Conservation (phyloP, 2,888 invertebrate genomes). For the Crepidodera aurea region DNA sequence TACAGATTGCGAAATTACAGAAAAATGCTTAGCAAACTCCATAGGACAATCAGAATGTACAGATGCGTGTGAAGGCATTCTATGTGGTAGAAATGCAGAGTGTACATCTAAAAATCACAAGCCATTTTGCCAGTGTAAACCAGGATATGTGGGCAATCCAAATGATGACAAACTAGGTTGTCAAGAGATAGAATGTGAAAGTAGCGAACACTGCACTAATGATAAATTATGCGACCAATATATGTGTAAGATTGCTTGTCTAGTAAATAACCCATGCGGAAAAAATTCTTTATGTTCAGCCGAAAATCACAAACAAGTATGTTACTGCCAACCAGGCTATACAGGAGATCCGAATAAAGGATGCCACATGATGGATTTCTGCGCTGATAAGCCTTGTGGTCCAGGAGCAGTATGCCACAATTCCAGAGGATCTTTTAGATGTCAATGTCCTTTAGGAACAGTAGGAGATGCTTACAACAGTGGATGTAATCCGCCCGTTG, state of each 20-base stretch:
- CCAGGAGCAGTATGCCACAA: slow-evolving; percentile 83
- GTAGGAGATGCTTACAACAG: slow-evolving; percentile 87
- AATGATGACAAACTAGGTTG: slow-evolving; percentile 81
- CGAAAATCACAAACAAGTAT: slow-evolving; percentile 79
- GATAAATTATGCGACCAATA: slow-evolving; percentile 85
- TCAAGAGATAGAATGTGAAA: slow-evolving; percentile 78
- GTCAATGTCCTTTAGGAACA: slow-evolving; percentile 78
- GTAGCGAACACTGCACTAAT: slow-evolving; percentile 76
- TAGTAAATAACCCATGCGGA: slow-evolving; percentile 84
- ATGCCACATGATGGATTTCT: slow-evolving; percentile 81
- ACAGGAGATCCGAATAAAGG: slow-evolving; percentile 79
- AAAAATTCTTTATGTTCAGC: slow-evolving; percentile 86
- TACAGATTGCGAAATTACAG: slow-evolving; percentile 75
- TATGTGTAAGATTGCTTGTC: slow-evolving; percentile 87
- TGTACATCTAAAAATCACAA: slow-evolving; percentile 78
- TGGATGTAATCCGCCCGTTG: slow-evolving; percentile 83
- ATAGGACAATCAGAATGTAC: slow-evolving; percentile 81
- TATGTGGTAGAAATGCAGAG: slow-evolving; percentile 84
- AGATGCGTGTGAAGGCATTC: slow-evolving; percentile 75
- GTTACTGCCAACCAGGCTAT: slow-evolving; percentile 88
- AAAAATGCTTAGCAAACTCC: slow-evolving; percentile 74
- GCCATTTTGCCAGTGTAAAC: slow-evolving; percentile 79
- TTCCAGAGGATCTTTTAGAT: slow-evolving; percentile 80
- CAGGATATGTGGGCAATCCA: slow-evolving; percentile 78
- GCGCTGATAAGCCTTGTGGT: slow-evolving; percentile 80